Evolutionary conservation across 2,797 vertebrate genomes (phyloP).

Genomic region (Cyprinodon diabolis): DNA sequence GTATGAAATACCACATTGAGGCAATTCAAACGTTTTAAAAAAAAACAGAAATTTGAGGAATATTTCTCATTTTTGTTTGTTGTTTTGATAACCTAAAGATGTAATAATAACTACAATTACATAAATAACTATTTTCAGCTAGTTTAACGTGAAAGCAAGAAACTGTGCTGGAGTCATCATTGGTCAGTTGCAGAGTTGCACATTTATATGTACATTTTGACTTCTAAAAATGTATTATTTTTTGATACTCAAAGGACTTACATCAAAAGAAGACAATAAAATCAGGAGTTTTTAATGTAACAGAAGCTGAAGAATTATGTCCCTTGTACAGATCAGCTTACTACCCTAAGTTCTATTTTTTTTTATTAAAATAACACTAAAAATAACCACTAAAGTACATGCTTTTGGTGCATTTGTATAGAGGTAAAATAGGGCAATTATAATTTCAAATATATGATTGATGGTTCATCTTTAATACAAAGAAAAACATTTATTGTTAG

Average conservation of each 20-base stretch:
- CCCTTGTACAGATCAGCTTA: too few species aligned
- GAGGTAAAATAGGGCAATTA: too few species aligned
- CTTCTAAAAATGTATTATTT: not conserved
- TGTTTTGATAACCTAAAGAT: not conserved
- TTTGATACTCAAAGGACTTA: not conserved
- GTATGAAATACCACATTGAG: constrained; percentile 15
- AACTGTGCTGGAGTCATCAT: constrained; percentile 71
- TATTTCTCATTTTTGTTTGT: not conserved
- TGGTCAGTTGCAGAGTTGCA: constrained; percentile 15
- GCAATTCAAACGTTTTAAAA: constrained; percentile 50
- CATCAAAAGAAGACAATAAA: not conserved
- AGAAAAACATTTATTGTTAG: not conserved
- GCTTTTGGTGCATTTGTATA: not conserved
- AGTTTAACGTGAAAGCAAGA: constrained; percentile 67
- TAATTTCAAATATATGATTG: not conserved
- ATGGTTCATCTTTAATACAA: not conserved
- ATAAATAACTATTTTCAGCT: constrained; percentile 29
- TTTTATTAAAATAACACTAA: not conserved
- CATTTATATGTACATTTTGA: not conserved
- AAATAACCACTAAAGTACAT: not conserved
- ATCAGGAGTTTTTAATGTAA: not conserved
- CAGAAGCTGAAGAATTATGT: too few species aligned
- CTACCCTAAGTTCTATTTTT: not conserved
- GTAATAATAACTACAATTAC: constrained; percentile 5
- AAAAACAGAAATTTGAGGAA: constrained; percentile 58